Evolutionary conservation across 2,797 vertebrate species (phyloP).

Genomic region (Helarctos malayanus): DNA sequence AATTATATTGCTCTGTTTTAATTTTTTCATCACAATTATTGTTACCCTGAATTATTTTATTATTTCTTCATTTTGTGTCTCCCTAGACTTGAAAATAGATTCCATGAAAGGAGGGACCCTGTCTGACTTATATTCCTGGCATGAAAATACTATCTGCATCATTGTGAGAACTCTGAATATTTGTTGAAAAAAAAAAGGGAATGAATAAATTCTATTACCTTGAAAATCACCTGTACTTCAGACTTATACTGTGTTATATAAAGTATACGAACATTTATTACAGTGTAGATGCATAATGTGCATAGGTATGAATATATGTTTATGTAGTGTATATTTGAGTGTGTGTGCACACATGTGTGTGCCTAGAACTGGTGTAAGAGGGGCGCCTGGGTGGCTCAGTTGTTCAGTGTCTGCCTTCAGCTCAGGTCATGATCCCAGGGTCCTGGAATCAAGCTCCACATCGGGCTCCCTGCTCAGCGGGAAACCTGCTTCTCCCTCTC

Average conservation of each 20-base stretch:
- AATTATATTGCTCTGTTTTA: neutral
- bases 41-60: neutral
- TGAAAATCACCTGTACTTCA: neutral
- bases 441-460: too few relatives aligned
- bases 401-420: too few relatives aligned
- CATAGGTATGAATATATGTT: neutral
- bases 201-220: slow-evolving; percentile 3
- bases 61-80: neutral
- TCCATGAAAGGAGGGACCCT: neutral
- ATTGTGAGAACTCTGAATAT: neutral
- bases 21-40: neutral
- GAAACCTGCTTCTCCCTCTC: too few relatives aligned
- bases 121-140: neutral
- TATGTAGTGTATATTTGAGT: neutral
- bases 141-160: neutral
- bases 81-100: neutral
- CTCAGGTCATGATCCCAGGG: too few relatives aligned
- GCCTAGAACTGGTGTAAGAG: neutral
- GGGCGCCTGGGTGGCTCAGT: too few relatives aligned
- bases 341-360: neutral
- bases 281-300: neutral
- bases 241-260: neutral
- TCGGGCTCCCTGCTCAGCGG: too few relatives aligned
- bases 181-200: neutral
- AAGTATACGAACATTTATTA: neutral